phyloP scores from a whole-genome alignment of 2,113 vertebrate species.

The Siniperca knerii region DNA sequence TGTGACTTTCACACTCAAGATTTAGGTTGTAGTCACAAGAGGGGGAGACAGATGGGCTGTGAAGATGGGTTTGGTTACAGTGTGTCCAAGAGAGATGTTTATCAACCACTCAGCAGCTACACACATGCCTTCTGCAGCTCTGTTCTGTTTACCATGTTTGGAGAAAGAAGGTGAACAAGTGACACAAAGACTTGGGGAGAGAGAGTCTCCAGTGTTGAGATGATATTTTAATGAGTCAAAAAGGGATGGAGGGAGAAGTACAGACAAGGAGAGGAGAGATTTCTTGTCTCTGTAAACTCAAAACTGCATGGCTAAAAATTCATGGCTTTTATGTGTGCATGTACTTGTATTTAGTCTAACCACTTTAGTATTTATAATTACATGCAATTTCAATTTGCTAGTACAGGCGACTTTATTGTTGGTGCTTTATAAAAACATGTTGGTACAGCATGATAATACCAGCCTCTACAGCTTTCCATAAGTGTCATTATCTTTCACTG shows the following conservation, averaged over 20 bases:
- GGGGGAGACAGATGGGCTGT: conserved; percentile 65
- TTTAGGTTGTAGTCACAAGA: conserved; percentile 61
- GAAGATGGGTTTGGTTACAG: conserved; percentile 64
- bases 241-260: background rate
- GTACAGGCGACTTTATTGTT: background rate
- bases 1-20: conserved; percentile 57
- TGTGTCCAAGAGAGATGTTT: conserved; percentile 69
- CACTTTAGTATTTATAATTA: conserved; percentile 15
- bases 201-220: conserved; percentile 35
- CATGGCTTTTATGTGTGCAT: background rate
- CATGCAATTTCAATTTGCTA: conserved; percentile 1
- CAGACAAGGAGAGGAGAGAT: background rate
- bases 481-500: conserved; percentile 22
- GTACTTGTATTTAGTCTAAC: background rate
- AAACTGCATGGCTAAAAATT: background rate
- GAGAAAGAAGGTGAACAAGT: conserved; percentile 70
- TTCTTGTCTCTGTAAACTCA: background rate
- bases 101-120: conserved; percentile 52
- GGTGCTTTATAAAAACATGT: conserved; percentile 6
- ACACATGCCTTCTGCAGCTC: conserved; percentile 35
- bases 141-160: conserved; percentile 78
- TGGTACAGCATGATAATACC: background rate
- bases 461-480: conserved; percentile 17
- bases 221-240: conserved; percentile 69
- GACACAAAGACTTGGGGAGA: conserved; percentile 45